Base-by-base conservation (phyloP, 2,888 invertebrate genomes). In the Scelioninae gen. 1 region DNA sequence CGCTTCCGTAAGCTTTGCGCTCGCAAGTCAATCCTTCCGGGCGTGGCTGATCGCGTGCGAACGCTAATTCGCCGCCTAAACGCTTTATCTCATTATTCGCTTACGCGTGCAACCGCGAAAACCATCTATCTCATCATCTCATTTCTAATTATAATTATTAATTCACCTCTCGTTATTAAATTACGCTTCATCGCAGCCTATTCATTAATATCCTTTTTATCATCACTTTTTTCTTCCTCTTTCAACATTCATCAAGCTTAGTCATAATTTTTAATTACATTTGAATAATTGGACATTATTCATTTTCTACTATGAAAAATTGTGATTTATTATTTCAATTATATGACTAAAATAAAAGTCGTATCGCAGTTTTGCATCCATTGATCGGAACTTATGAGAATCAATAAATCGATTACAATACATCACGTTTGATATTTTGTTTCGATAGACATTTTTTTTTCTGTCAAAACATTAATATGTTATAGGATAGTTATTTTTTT, bases 1-100 rank as follows among this genome's bases (percentile, higher is more conserved):
- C 63, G 51, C 62, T 68, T 40, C 32, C 74, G 78, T 84, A 78
- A 81, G 81, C 74, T 62, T 80, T 74, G 53, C 71, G 72, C 51
- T 66, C 47, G 69, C 55, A 6, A 40, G 31, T 40, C 60, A 40
- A 58, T 71, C 69, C 51, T 66, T 51, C 71, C 77, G 74, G 80
- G 80, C 80, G 76, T 77, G 83, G 79, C 58, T 60, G 66, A 66
- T 60, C 74, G 72, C 65, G 58, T 72, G 75, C 75, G 32, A 65
- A 58, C 56, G 65, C 56, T 65, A 34, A 74, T 74, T 74, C 63
- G 63, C n/a, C n/a, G n/a, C n/a, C 55, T 56, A 58, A 77, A 45
- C 62, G 60, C 76, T 55, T 62, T 72, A 72, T 49, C 4, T 45
- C 9, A 62, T 69, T 69, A 58, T 49, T 53, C 51, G 51, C 32